Evolutionary conservation across 2,888 invertebrate genomes (phyloP).

Genomic region (Hypsopygia costalis): DNA sequence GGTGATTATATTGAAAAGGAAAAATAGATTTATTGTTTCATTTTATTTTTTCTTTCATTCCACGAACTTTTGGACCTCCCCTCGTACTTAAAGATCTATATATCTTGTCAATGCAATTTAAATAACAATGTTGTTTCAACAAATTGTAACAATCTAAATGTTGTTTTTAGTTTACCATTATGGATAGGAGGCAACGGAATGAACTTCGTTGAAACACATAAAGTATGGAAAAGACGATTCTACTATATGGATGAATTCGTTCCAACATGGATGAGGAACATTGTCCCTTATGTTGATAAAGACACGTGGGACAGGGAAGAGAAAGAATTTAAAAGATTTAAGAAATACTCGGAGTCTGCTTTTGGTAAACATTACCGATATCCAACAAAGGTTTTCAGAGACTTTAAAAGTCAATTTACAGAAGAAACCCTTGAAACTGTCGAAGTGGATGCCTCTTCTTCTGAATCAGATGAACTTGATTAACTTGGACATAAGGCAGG

Average conservation of each 20-base stretch:
- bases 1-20: too few relatives aligned
- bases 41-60: too few relatives aligned
- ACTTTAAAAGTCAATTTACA: slow-evolving; percentile 35
- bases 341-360: slow-evolving; percentile 43
- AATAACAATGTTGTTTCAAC: too few relatives aligned
- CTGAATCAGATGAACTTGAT: too few relatives aligned
- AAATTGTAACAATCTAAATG: too few relatives aligned
- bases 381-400: slow-evolving; percentile 33
- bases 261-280: slow-evolving; percentile 41
- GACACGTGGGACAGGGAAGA: slow-evolving; percentile 48
- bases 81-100: too few relatives aligned
- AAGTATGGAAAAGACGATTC: slow-evolving; percentile 49
- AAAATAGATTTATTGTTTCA: too few relatives aligned
- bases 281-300: slow-evolving; percentile 39
- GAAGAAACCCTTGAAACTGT: slow-evolving; percentile 28
- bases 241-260: slow-evolving; percentile 50
- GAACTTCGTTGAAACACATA: slow-evolving; percentile 44
- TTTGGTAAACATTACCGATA: slow-evolving; percentile 51
- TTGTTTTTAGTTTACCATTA: slow-evolving; percentile 38
- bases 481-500: too few relatives aligned
- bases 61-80: too few relatives aligned
- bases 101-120: too few relatives aligned
- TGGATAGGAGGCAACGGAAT: slow-evolving; percentile 49
- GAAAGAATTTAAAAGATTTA: slow-evolving; percentile 34
- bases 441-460: slow-evolving; percentile 20